A percentile compares a stretch with the other conserved stretches of the same genome.
These are phyloP conservation scores for Misgurnus anguillicaudatus DNA, from an alignment of 2,113 vertebrate genomes.

Conservation along the genomic window DNA sequence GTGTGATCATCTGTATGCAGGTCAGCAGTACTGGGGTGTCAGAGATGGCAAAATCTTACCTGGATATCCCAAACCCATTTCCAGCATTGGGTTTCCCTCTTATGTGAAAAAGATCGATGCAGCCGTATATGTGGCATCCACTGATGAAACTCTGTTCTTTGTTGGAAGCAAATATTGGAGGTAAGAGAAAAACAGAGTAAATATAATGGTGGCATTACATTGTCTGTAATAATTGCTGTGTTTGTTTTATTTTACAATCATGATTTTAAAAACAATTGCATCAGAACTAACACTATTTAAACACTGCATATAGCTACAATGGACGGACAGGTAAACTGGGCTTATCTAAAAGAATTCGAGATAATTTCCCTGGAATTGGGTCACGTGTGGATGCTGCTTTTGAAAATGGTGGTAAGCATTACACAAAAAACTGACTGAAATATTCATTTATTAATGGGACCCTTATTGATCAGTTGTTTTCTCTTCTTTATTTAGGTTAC, in stretches of 20 bases:
- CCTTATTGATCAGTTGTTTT: background rate
- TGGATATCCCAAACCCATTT: conserved; percentile 67
- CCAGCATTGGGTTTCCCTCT: conserved; percentile 63
- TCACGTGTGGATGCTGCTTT: conserved; percentile 69
- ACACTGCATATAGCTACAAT: conserved; percentile 62
- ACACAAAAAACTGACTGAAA: background rate
- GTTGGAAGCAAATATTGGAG: conserved; percentile 60
- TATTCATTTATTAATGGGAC: background rate
- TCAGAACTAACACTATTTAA: conserved; percentile 1
- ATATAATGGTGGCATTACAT: too few relatives aligned
- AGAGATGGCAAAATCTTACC: conserved; percentile 50
- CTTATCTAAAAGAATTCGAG: conserved; percentile 60
- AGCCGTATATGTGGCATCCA: conserved; percentile 60
- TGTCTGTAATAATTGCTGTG: background rate
- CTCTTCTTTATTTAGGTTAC: conserved; percentile 60
- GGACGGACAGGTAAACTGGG: conserved; percentile 63
- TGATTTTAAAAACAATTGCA: background rate
- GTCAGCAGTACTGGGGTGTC: conserved; percentile 65
- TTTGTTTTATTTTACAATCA: background rate
- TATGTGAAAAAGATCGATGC: conserved; percentile 68
- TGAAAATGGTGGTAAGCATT: conserved; percentile 61
- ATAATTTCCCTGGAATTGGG: conserved; percentile 61
- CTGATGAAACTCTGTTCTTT: conserved; percentile 66
- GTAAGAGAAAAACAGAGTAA: too few relatives aligned
- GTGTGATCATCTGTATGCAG: conserved; percentile 52